Evolutionary conservation across 2,888 invertebrate species (phyloP).

Genomic region (Melinopterus prodromus): DNA sequence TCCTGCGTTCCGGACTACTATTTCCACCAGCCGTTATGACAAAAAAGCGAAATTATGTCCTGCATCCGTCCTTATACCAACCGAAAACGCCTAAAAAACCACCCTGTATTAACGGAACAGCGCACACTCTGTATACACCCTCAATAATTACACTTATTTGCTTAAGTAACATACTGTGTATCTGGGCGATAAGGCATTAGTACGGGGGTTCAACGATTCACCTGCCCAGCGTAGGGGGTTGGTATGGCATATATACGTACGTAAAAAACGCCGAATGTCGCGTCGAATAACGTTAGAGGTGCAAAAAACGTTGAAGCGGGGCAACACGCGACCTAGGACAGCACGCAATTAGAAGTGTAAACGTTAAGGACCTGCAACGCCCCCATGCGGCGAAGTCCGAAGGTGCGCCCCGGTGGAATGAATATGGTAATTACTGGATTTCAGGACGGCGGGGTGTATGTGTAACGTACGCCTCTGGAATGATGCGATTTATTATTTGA

Average conservation of each 20-base stretch:
- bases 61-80: not conserved
- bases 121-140: not conserved
- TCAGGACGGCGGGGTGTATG: not conserved
- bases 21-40: too few relatives aligned
- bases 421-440: not conserved
- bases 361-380: conserved; percentile 4
- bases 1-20: conserved; percentile 7
- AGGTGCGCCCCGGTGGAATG: not conserved
- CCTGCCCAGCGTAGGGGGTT: not conserved
- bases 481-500: too few relatives aligned
- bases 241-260: not conserved
- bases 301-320: not conserved
- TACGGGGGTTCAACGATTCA: not conserved
- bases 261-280: not conserved
- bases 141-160: not conserved
- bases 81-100: not conserved
- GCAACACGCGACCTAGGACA: not conserved
- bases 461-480: not conserved
- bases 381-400: not conserved
- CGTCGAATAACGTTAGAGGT: not conserved
- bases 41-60: not conserved
- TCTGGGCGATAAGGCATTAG: not conserved
- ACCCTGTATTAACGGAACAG: not conserved
- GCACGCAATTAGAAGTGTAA: not conserved
- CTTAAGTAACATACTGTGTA: not conserved